Evolutionary conservation across 2,888 invertebrate species (phyloP), one percentile per base, ranked within the genome.

Genomic region (Proisotoma minuta): DNA sequence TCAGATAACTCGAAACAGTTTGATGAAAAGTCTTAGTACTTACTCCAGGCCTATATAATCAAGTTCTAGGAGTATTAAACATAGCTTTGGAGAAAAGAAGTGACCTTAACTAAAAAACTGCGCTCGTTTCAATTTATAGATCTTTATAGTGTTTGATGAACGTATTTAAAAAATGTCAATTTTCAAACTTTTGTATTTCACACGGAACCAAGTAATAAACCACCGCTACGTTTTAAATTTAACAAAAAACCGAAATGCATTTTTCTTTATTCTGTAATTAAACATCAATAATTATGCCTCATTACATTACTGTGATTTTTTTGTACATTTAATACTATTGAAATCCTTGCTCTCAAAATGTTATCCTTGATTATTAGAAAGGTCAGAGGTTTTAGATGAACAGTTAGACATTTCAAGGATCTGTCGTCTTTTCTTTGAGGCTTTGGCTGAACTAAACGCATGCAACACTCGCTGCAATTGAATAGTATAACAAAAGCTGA

Each of bases 141-240:
- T 56, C 49, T 22, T 43, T 22, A n/a, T 43, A 43, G 56, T 56
- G 43, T 56, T 10, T 54, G n/a, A n/a, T n/a, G 53, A 54, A 54
- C 56, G 47, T 43, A 43, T 54, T 54, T n/a, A n/a, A n/a, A n/a
- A n/a, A 56, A 56, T 56, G 56, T 56, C 56, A 43, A 39, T 56
- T 56, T 56, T 56, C 56, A 27, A 56, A 56, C 56, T 56, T 56
- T 56, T 56, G 56, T 56, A 56, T 56, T 34, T 56, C 43, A 43
- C 47, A 56, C 56, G 56, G 23, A 54, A 43, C 56, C 56, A 47
- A 56, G 27, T 43, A 56, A 56, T 56, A 56, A 56, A 39, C 29
- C 53, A 39, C 39, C 56, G 56, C 43, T 56, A 39, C 56, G 56
- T 56, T 56, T 56, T 56, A 56, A 56, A 29, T 20, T 18, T 52